phyloP scores from a whole-genome alignment of 2,797 vertebrate species.

The Notamacropus eugenii region DNA sequence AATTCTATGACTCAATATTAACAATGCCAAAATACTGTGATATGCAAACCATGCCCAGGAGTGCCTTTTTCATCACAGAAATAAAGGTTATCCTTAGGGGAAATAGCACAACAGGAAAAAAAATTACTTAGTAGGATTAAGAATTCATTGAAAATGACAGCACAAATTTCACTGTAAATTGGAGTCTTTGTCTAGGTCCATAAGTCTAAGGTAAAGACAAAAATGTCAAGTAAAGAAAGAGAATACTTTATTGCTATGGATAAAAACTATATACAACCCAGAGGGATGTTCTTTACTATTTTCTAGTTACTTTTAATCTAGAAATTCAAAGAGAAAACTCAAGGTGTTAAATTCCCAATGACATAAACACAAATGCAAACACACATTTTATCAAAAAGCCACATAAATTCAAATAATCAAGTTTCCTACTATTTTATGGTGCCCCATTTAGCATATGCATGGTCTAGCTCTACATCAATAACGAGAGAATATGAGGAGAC shows the following conservation, averaged over 20 bases:
- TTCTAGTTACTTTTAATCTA: constrained; percentile 19
- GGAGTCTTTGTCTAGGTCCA: background rate
- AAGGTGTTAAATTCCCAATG: background rate
- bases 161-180: background rate
- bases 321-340: background rate
- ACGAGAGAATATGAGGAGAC: background rate
- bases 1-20: background rate
- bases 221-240: background rate
- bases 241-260: background rate
- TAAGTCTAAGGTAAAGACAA: background rate
- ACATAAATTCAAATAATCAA: background rate
- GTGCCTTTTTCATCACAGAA: constrained; percentile 21
- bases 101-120: background rate
- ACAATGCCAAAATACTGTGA: background rate
- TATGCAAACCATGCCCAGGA: background rate
- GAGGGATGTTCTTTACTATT: background rate
- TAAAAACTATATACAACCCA: background rate
- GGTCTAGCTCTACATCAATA: background rate
- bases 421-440: background rate
- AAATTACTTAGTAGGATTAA: background rate
- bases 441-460: background rate
- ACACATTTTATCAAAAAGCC: background rate
- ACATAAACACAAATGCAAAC: background rate
- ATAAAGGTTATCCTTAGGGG: background rate
- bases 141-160: background rate